A percentile compares a stretch with the other conserved stretches of the same genome.
These are phyloP conservation scores for Therioaphis trifolii DNA, from an alignment of 2,888 invertebrate genomes.

Conservation along the genomic window DNA sequence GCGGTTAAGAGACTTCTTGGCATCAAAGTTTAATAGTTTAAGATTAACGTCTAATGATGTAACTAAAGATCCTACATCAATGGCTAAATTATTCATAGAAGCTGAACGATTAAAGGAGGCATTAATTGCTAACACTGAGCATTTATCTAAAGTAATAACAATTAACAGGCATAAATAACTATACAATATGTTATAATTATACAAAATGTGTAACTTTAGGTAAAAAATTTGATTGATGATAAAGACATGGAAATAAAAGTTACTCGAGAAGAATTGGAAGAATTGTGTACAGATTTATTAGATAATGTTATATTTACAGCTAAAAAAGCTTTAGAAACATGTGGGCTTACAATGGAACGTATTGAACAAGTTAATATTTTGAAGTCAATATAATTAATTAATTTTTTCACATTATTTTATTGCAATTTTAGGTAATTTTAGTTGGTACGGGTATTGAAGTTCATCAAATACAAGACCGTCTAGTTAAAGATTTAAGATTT, in stretches of 20 bases:
- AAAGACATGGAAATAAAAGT: constrained; percentile 87
- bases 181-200: too few species aligned
- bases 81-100: constrained; percentile 97
- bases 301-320: constrained; percentile 82
- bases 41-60: constrained; percentile 88
- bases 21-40: constrained; percentile 85
- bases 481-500: constrained; percentile 77
- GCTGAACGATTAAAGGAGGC: constrained; percentile 96
- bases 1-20: constrained; percentile 88
- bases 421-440: constrained; percentile 77
- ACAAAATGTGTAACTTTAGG: constrained; percentile 68
- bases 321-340: constrained; percentile 81
- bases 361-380: constrained; percentile 69
- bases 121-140: constrained; percentile 93
- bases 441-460: constrained; percentile 89
- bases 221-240: constrained; percentile 95
- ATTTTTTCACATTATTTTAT: neutral
- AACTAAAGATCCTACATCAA: constrained; percentile 82
- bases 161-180: too few species aligned
- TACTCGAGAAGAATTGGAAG: constrained; percentile 87
- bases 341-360: constrained; percentile 74
- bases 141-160: constrained; percentile 81
- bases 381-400: neutral
- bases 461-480: constrained; percentile 84
- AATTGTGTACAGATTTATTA: constrained; percentile 83